phyloP scores from a whole-genome alignment of 1,140 invertebrate genomes.

The Archivesica marissinica region DNA sequence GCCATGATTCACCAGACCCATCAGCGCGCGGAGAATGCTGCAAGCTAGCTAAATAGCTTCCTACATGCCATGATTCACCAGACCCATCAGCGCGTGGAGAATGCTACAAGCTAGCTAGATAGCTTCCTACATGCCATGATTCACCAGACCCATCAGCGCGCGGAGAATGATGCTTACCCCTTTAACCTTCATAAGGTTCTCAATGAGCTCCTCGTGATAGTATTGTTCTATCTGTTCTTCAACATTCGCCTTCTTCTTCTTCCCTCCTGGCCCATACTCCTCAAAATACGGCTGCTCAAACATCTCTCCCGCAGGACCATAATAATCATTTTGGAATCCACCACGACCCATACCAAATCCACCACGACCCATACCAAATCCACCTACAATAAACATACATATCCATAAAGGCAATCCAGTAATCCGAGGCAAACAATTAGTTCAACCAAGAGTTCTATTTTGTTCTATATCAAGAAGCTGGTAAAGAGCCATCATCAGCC shows the following conservation, averaged over 20 bases:
- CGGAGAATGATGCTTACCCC: too few relatives aligned
- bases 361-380: background rate
- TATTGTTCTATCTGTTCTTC: constrained; percentile 40
- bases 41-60: too few relatives aligned
- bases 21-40: too few relatives aligned
- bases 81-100: too few relatives aligned
- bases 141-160: too few relatives aligned
- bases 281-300: constrained; percentile 7
- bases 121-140: too few relatives aligned
- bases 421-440: background rate
- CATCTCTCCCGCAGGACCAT: background rate
- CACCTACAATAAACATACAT: background rate
- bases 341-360: constrained; percentile 8
- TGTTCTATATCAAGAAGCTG: background rate
- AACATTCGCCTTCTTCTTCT: constrained; percentile 12
- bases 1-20: too few relatives aligned
- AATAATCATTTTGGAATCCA: background rate
- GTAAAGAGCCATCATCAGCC: background rate
- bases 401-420: background rate
- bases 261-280: background rate
- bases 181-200: constrained; percentile 53
- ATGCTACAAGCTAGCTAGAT: too few relatives aligned
- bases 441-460: background rate
- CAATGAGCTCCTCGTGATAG: constrained; percentile 55
- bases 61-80: too few relatives aligned